phyloP scores from a whole-genome alignment of 2,797 vertebrate genomes.

The Mallotus villosus region DNA sequence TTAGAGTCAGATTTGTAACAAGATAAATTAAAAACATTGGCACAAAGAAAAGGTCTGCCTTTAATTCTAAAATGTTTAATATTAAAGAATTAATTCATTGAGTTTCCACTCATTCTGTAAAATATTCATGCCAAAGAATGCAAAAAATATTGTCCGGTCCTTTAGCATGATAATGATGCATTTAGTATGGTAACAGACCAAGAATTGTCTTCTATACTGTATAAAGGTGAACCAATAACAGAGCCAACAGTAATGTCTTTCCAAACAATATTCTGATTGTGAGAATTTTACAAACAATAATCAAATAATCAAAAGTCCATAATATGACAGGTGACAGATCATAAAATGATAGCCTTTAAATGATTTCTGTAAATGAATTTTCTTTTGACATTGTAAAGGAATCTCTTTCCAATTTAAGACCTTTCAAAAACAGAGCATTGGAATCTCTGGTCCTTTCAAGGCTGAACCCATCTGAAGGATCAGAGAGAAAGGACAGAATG shows the following conservation, averaged over 20 bases:
- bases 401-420: slow-evolving; percentile 28
- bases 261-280: background rate
- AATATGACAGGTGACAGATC: background rate
- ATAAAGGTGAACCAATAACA: too few species aligned
- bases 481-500: slow-evolving; percentile 55
- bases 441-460: slow-evolving; percentile 59
- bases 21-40: too few species aligned
- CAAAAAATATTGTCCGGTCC: too few species aligned
- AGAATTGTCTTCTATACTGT: too few species aligned
- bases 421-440: slow-evolving; percentile 41
- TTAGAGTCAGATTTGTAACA: too few species aligned
- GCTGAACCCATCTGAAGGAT: slow-evolving; percentile 53
- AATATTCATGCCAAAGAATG: too few species aligned
- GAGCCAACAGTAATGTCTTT: background rate
- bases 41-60: too few species aligned
- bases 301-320: background rate
- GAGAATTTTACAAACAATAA: background rate
- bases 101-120: too few species aligned
- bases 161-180: too few species aligned
- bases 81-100: too few species aligned
- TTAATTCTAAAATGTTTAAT: too few species aligned
- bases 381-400: background rate
- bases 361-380: slow-evolving; percentile 7
- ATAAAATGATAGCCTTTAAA: background rate
- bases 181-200: too few species aligned